These are phyloP conservation scores for Eurystomus gularis DNA, from an alignment of 2,113 vertebrate species.

Conservation along the genomic window DNA sequence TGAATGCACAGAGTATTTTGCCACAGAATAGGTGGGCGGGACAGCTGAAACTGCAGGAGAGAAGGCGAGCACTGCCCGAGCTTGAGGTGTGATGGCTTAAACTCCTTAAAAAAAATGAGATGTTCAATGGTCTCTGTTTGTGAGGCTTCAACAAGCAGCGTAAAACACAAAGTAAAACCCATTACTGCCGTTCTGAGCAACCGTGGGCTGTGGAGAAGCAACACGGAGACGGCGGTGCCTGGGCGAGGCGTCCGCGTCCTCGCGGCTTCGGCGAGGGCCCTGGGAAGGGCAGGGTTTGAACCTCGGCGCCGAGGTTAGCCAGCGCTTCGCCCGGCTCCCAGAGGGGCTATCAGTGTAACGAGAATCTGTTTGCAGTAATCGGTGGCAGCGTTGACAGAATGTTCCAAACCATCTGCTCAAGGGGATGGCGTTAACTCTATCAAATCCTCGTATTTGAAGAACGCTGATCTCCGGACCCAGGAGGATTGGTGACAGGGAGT, in stretches of 20 bases:
- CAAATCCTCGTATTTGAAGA: constrained; percentile 92
- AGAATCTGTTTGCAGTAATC: constrained; percentile 93
- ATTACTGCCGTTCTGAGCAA: background rate
- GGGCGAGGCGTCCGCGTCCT: background rate
- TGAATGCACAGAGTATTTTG: background rate
- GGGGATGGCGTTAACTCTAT: constrained; percentile 82
- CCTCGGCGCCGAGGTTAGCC: constrained; percentile 49
- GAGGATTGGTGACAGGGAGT: constrained; percentile 74
- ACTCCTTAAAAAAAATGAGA: background rate
- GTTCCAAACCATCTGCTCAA: constrained; percentile 96
- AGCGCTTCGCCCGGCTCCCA: constrained; percentile 76
- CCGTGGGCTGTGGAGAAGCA: background rate
- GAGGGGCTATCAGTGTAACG: constrained; percentile 86
- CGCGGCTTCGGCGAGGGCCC: background rate
- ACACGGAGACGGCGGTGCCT: background rate
- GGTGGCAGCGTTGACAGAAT: constrained; percentile 90
- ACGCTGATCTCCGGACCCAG: constrained; percentile 85
- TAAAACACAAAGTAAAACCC: background rate
- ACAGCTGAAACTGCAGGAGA: background rate
- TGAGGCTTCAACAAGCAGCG: background rate
- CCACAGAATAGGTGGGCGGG: background rate
- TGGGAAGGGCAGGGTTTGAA: background rate
- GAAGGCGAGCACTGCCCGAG: background rate
- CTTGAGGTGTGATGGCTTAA: background rate
- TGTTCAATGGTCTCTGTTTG: background rate